These are phyloP conservation scores for Oreonectes daqikongensis DNA, from an alignment of 2,797 vertebrate genomes.

Conservation along the genomic window DNA sequence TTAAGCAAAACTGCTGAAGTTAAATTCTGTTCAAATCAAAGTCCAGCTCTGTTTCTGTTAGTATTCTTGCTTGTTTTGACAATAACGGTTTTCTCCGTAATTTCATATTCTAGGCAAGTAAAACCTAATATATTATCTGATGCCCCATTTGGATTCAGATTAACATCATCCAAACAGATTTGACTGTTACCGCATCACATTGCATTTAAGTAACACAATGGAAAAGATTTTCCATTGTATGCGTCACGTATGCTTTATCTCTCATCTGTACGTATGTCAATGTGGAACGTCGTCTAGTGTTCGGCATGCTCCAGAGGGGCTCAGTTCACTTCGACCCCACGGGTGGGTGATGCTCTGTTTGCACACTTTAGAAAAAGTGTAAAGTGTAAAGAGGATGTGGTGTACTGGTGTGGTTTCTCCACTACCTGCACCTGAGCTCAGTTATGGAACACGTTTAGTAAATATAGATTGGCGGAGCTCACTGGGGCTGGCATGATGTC, in stretches of 20 bases:
- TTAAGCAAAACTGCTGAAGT: neutral
- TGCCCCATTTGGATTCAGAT: neutral
- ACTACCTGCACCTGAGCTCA: slow-evolving; percentile 67
- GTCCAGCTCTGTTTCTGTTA: neutral
- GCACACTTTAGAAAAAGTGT: slow-evolving; percentile 4
- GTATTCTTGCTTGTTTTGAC: neutral
- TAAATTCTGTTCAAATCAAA: neutral
- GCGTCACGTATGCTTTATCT: slow-evolving; percentile 38
- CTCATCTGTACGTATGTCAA: slow-evolving; percentile 39
- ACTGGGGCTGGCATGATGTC: slow-evolving; percentile 58
- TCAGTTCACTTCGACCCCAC: slow-evolving; percentile 20
- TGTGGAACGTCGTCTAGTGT: slow-evolving; percentile 5
- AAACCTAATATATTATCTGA: too few species aligned
- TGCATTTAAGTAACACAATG: neutral
- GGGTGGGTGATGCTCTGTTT: slow-evolving; percentile 11
- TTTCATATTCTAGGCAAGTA: too few species aligned
- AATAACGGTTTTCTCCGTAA: too few species aligned
- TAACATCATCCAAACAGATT: neutral
- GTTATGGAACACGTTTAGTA: slow-evolving; percentile 43
- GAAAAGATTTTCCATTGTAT: slow-evolving; percentile 40
- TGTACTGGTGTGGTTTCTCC: slow-evolving; percentile 71
- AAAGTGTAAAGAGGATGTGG: slow-evolving; percentile 63
- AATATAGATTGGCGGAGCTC: slow-evolving; percentile 62
- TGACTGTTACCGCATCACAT: neutral
- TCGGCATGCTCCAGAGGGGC: neutral